These are phyloP conservation scores for Hirtodrosophila duncani DNA, from an alignment of 2,888 invertebrate genomes.

Conservation along the genomic window DNA sequence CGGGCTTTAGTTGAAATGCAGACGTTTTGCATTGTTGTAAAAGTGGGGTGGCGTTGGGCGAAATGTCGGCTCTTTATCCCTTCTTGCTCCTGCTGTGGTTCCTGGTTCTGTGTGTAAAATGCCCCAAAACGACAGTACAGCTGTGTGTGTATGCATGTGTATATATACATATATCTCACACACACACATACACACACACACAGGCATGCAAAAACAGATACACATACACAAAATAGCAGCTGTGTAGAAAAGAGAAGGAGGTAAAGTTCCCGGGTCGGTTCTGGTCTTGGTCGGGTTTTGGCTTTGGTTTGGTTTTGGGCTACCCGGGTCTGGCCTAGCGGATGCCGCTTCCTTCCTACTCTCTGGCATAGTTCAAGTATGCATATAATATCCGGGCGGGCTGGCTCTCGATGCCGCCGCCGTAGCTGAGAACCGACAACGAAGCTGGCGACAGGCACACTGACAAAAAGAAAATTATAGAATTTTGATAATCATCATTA, in stretches of 20 bases:
- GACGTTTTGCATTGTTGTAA: constrained; percentile 69
- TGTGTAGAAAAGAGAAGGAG: not conserved
- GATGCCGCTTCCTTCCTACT: constrained; percentile 47
- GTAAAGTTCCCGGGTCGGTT: not conserved
- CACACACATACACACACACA: constrained; percentile 28
- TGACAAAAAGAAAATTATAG: too few species aligned
- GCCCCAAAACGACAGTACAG: constrained; percentile 65
- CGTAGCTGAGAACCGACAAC: constrained; percentile 19
- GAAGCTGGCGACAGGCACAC: not conserved
- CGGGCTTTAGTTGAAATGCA: constrained; percentile 63
- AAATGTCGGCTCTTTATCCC: constrained; percentile 2
- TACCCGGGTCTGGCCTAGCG: constrained; percentile 20
- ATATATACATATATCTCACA: constrained; percentile 47
- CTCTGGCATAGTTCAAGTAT: constrained; percentile 68
- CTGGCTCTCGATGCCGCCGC: constrained; percentile 62
- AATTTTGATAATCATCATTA: too few species aligned
- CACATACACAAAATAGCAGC: constrained; percentile 42
- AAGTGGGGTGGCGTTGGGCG: constrained; percentile 19
- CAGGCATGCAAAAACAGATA: constrained; percentile 63
- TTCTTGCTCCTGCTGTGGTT: constrained; percentile 13
- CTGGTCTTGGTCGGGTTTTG: not conserved
- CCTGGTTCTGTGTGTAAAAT: constrained; percentile 59
- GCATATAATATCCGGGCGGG: constrained; percentile 69
- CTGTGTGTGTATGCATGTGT: constrained; percentile 63
- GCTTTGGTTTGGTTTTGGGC: constrained; percentile 13